Evolutionary conservation across 35 echinoderm and acorn worm genomes (phyloP).

Genomic region (Amphiura filiformis): DNA sequence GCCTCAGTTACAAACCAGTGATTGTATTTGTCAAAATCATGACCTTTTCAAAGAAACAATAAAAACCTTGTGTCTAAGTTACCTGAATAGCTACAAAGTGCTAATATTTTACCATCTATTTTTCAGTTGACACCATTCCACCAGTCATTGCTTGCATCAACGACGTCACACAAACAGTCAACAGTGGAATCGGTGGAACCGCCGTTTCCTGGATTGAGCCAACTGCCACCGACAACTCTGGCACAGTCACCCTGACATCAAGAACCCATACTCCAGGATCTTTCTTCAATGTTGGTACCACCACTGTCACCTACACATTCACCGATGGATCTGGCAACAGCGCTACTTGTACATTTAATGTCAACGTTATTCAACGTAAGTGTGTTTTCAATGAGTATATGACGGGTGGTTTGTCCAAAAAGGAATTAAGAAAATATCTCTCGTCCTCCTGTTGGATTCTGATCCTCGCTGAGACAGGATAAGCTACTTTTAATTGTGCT

Average conservation of each 20-base stretch:
- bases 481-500: too few relatives aligned
- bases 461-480: too few relatives aligned
- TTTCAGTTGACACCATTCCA: not conserved
- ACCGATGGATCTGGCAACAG: conserved; percentile 46
- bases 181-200: not conserved
- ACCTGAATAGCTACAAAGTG: too few relatives aligned
- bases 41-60: too few relatives aligned
- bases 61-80: too few relatives aligned
- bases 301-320: conserved; percentile 27
- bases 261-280: not conserved
- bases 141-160: conserved; percentile 22
- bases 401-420: too few relatives aligned
- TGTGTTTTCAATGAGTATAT: too few relatives aligned
- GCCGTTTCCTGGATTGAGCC: conserved; percentile 40
- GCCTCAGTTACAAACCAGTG: too few relatives aligned
- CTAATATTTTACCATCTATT: not conserved
- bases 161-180: not conserved
- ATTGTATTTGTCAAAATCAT: too few relatives aligned
- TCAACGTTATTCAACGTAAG: conserved; percentile 27
- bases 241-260: conserved; percentile 9
- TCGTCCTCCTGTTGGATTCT: too few relatives aligned
- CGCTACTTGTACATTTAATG: conserved; percentile 36
- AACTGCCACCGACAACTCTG: conserved; percentile 47
- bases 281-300: conserved; percentile 45
- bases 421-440: too few relatives aligned